A percentile compares a stretch with the other conserved stretches of the same genome.
Conservation (phyloP, 37 sponge, comb jelly and placozoan species). For the Halichondria panicea region DNA sequence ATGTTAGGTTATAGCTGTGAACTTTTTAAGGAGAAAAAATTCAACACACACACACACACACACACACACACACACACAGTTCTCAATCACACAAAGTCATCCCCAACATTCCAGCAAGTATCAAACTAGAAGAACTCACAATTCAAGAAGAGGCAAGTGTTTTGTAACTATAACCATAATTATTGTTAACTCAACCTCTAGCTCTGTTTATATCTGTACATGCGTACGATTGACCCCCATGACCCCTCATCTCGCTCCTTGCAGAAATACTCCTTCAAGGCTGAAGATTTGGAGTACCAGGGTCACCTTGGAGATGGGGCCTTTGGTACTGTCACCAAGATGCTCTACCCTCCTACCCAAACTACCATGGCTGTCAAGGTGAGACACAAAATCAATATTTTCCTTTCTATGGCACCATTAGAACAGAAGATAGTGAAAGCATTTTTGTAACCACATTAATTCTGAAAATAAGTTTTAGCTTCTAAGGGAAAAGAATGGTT, state of each 20-base stretch:
- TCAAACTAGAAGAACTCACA: constrained; percentile 3
- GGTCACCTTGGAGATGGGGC: constrained; percentile 81
- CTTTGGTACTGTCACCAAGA: constrained; percentile 85
- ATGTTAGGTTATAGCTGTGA: too few relatives aligned
- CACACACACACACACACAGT: too few relatives aligned
- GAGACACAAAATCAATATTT: background rate
- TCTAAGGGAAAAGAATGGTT: too few relatives aligned
- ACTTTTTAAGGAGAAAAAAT: too few relatives aligned
- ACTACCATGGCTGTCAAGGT: constrained; percentile 89
- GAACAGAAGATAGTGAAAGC: too few relatives aligned
- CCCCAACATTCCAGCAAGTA: background rate
- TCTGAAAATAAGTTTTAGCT: too few relatives aligned
- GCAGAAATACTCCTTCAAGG: constrained; percentile 47
- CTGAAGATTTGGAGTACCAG: constrained; percentile 65
- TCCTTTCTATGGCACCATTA: background rate
- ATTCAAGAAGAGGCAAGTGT: constrained; percentile 19
- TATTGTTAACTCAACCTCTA: too few relatives aligned
- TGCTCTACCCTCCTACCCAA: constrained; percentile 50
- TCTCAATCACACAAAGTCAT: too few relatives aligned
- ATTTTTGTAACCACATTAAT: too few relatives aligned
- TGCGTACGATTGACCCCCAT: background rate
- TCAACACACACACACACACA: constrained; percentile 17
- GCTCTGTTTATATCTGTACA: background rate
- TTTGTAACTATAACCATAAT: too few relatives aligned
- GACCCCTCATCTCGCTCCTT: constrained; percentile 1